phyloP scores from a whole-genome alignment of 1,140 invertebrate species.

The Drosophila funebris region DNA sequence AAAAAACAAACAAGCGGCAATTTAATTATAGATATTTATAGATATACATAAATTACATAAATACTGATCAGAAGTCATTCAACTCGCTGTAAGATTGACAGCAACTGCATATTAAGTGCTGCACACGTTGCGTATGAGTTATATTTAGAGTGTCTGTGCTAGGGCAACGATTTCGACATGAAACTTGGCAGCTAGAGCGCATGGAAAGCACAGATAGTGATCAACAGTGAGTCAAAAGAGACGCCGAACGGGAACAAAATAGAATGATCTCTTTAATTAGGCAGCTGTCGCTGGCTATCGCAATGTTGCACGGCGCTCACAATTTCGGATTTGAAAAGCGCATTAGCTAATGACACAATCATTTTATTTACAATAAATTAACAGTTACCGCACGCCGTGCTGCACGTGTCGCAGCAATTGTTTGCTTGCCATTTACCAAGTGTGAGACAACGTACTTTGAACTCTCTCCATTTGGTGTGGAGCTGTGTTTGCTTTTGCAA shows the following conservation, averaged over 20 bases:
- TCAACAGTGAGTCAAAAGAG: conserved; percentile 1
- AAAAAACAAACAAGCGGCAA: not conserved
- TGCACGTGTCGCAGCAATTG: not conserved
- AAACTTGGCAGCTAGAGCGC: conserved; percentile 19
- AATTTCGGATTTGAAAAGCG: not conserved
- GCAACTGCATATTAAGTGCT: conserved; percentile 19
- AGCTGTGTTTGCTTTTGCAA: not conserved
- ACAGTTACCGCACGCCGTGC: conserved; percentile 41
- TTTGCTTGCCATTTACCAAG: not conserved
- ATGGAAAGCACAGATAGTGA: not conserved
- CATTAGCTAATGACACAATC: conserved; percentile 15
- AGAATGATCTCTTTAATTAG: conserved; percentile 68
- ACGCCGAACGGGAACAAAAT: not conserved
- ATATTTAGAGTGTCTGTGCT: conserved; percentile 42
- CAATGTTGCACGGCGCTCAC: conserved; percentile 2
- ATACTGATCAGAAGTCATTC: conserved; percentile 61
- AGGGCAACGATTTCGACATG: conserved; percentile 5
- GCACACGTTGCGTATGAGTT: conserved; percentile 64
- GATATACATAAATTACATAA: not conserved
- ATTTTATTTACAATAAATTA: not conserved
- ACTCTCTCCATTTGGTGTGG: not conserved
- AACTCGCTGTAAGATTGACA: conserved; percentile 44
- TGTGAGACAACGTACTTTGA: conserved; percentile 3
- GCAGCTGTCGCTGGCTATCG: conserved; percentile 60
- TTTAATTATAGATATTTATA: conserved; percentile 24